Evolutionary conservation across 2,113 vertebrate genomes (phyloP).

Genomic region (Chionis minor): DNA sequence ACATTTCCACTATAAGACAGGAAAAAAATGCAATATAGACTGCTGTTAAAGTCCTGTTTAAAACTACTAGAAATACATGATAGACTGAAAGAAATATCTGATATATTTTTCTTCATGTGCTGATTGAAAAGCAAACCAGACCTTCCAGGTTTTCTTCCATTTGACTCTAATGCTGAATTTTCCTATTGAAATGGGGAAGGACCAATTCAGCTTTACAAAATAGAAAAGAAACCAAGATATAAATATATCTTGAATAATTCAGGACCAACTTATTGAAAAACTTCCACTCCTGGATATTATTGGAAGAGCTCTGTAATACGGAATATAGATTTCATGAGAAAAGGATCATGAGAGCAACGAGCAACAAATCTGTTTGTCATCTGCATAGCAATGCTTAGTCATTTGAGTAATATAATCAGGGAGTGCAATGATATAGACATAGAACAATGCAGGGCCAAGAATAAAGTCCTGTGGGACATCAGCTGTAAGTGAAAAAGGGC

Average conservation of each 20-base stretch:
- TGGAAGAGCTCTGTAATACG: not conserved
- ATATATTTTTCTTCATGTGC: not conserved
- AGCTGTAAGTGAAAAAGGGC: not conserved
- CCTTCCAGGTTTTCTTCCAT: not conserved
- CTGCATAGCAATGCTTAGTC: not conserved
- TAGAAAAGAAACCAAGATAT: not conserved
- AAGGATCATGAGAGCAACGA: not conserved
- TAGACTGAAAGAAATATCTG: constrained; percentile 24
- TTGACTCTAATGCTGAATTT: not conserved
- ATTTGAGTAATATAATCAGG: not conserved
- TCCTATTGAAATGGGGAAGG: not conserved
- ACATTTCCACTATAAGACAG: not conserved
- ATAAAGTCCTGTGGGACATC: not conserved
- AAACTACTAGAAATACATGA: not conserved
- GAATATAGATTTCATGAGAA: constrained; percentile 17
- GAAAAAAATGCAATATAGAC: not conserved
- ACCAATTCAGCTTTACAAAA: not conserved
- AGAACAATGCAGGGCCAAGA: not conserved
- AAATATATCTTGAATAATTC: not conserved
- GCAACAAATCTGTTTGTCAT: constrained; percentile 27
- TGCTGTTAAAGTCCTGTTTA: not conserved
- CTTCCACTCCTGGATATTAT: not conserved
- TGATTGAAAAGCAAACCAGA: constrained; percentile 35
- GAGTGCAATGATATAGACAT: not conserved
- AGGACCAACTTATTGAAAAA: not conserved